These are phyloP conservation scores for Microtus montanus DNA, from an alignment of 2,113 vertebrate genomes.

Conservation along the genomic window DNA sequence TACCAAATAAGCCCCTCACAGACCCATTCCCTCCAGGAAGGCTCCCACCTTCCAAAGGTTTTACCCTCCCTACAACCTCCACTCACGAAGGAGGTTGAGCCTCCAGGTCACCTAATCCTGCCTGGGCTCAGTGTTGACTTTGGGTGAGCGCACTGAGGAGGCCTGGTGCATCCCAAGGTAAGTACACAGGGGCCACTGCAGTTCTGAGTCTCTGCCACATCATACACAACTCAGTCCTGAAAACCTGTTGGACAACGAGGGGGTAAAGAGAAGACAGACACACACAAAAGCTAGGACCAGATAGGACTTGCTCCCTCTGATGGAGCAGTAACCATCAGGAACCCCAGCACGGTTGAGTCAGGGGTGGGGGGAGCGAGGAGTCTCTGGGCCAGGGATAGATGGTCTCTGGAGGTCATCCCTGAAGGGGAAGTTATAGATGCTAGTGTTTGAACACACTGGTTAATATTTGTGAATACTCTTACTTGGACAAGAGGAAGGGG, in stretches of 20 bases:
- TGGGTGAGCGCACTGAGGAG: no score
- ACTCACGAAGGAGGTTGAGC: background rate
- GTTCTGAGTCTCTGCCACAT: background rate
- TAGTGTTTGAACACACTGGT: background rate
- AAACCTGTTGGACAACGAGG: background rate
- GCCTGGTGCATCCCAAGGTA: background rate
- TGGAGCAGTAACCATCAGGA: background rate
- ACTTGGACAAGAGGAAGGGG: background rate
- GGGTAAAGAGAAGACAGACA: background rate
- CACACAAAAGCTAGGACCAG: background rate
- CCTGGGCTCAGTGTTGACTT: background rate
- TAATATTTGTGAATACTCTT: background rate
- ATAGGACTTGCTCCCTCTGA: background rate
- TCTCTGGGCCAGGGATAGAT: background rate
- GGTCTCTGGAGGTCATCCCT: background rate
- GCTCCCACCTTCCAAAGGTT: background rate
- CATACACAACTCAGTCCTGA: background rate
- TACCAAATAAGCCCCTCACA: background rate
- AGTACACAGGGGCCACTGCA: background rate
- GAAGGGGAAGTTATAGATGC: background rate
- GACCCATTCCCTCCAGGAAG: background rate
- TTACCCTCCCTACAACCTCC: no score
- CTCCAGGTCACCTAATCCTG: background rate
- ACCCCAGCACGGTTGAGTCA: background rate
- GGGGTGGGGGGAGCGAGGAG: background rate